phyloP scores from a whole-genome alignment of 2,113 vertebrate species.

The Hippocampus comes region DNA sequence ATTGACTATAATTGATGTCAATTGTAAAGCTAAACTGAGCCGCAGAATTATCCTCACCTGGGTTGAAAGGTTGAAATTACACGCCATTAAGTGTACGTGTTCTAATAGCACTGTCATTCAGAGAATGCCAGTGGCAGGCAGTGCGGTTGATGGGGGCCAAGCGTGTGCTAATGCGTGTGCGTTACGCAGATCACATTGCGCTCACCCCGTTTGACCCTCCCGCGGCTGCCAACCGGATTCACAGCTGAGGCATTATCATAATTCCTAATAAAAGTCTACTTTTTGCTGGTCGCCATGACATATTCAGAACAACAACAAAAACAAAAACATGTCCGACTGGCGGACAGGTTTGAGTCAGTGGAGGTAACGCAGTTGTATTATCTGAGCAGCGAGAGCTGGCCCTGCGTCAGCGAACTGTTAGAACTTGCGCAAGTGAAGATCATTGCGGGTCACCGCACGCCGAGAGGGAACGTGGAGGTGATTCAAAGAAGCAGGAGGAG shows the following conservation, averaged over 20 bases:
- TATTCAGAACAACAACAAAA: not conserved
- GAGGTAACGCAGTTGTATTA: constrained; percentile 21
- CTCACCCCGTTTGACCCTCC: constrained; percentile 54
- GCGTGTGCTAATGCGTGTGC: constrained; percentile 3
- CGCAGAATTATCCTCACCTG: not conserved
- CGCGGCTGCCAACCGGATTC: constrained; percentile 22
- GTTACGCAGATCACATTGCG: constrained; percentile 40
- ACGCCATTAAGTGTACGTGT: not conserved
- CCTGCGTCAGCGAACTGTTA: constrained; percentile 60
- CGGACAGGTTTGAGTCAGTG: not conserved
- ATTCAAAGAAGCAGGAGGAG: constrained; percentile 8
- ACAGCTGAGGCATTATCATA: constrained; percentile 9
- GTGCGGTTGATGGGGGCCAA: constrained; percentile 10
- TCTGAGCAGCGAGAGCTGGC: constrained; percentile 14
- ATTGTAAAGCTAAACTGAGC: not conserved
- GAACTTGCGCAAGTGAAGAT: constrained; percentile 52
- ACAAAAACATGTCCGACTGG: not conserved
- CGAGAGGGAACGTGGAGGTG: constrained; percentile 11
- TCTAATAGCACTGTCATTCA: constrained; percentile 39
- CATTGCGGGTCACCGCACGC: constrained; percentile 32
- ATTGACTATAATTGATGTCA: not conserved
- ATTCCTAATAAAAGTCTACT: constrained; percentile 8
- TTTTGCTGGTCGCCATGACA: constrained; percentile 37
- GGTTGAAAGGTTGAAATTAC: not conserved
- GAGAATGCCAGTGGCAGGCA: constrained; percentile 45